A percentile compares a stretch with the other conserved stretches of the same genome.
phyloP scores from a whole-genome alignment of 37 sponge, comb jelly and placozoan species.

The Lycopodina hypogea region DNA sequence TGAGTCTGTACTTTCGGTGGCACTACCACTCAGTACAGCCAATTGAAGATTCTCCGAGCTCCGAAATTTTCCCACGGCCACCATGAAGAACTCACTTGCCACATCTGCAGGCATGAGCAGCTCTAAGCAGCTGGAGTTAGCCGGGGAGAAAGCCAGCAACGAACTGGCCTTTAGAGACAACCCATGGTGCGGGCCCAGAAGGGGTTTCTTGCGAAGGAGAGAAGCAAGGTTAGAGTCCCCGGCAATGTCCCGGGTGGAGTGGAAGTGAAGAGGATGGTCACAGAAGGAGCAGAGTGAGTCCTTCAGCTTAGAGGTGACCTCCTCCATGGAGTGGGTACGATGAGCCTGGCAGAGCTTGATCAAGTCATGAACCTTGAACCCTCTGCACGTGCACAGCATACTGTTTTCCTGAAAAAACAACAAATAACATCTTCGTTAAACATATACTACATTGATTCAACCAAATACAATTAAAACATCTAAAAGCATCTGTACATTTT shows the following conservation, averaged over 20 bases:
- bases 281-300: slow-evolving; percentile 18
- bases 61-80: slow-evolving; percentile 3
- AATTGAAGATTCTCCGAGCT: not conserved
- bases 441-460: too few relatives aligned
- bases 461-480: too few relatives aligned
- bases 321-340: not conserved
- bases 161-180: not conserved
- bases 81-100: not conserved
- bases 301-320: slow-evolving; percentile 2
- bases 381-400: slow-evolving; percentile 41
- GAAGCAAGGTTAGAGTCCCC: not conserved
- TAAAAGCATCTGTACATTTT: too few relatives aligned
- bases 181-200: not conserved
- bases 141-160: not conserved
- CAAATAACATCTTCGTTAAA: too few relatives aligned
- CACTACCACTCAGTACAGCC: not conserved
- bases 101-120: not conserved
- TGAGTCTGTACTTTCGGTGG: not conserved
- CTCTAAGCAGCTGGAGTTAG: not conserved
- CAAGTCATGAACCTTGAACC: slow-evolving; percentile 24
- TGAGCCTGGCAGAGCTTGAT: slow-evolving; percentile 26
- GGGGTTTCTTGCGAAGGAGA: not conserved
- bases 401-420: slow-evolving; percentile 9
- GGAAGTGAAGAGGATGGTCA: slow-evolving; percentile 18
- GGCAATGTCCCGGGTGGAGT: not conserved